Evolutionary conservation across 2,888 invertebrate genomes (phyloP), one percentile per base, ranked within the genome.

Genomic region (Pharmacophagus antenor): DNA sequence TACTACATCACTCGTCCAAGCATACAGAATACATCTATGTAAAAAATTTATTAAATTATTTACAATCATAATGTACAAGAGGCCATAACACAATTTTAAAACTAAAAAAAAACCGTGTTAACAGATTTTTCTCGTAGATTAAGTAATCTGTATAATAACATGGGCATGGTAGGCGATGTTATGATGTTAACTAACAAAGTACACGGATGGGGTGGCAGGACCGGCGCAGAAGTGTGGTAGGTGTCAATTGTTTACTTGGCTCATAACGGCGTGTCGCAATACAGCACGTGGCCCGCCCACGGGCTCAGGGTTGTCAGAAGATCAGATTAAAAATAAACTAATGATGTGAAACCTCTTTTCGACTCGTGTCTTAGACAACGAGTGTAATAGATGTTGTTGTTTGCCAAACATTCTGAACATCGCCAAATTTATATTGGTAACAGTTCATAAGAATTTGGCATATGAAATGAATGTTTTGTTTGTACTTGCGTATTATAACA

Each of bases 181-280:
- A 56, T 57, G 59, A 46, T 54, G 63, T 62, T 65, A 66, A 69
- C 58, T 67, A 52, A 54, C 55, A 61, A 49, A 20, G 59, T 48
- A 66, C 52, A 69, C 64, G 41, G 20, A 62, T 49, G 48, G 61
- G 62, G 62, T 64, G 57, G 63, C 63, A 62, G 53, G 50, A 41
- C 27, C 53, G 58, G 56, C 53, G 65, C 74, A 74, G 76, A 74
- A 70, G 76, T 71, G 68, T 51, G 48, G 54, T 37, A 37, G 37
- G 37, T 27, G 62, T 65, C 64, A 68, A 67, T 69, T 78, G 76
- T 79, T 78, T 78, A 82, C 76, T 71, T 70, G 70, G 37, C 25
- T 56, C 54, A 42, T 42, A 53, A 15, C 41, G 20, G 18, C 54
- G 66, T 82, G 77, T 71, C 75, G 80, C 75, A 81, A 80, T 57